phyloP scores from a whole-genome alignment of 2,113 vertebrate genomes.

The Labeo rohita region DNA sequence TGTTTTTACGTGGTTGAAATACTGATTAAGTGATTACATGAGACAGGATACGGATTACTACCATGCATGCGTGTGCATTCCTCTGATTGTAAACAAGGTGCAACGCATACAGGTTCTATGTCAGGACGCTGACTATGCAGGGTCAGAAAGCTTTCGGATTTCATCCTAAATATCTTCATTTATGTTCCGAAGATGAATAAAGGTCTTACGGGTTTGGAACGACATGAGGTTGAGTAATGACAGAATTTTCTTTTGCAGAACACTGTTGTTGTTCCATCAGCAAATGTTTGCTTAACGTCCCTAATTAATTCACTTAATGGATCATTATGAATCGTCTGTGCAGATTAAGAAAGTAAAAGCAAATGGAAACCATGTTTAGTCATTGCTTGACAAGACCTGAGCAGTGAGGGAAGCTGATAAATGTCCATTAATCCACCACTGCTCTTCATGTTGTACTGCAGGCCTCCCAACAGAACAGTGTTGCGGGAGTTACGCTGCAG shows the following conservation, averaged over 20 bases:
- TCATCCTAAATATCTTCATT: too few relatives aligned
- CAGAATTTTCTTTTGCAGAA: not conserved
- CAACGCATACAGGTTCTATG: too few relatives aligned
- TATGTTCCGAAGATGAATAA: too few relatives aligned
- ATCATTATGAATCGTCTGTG: not conserved
- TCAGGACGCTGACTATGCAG: too few relatives aligned
- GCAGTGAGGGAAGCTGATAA: slow-evolving; percentile 1
- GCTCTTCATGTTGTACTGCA: not conserved
- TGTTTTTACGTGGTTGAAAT: too few relatives aligned
- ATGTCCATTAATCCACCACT: not conserved
- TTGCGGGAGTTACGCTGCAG: not conserved
- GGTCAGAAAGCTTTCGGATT: too few relatives aligned
- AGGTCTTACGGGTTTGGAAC: too few relatives aligned
- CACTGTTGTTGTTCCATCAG: not conserved
- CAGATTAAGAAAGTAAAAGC: not conserved
- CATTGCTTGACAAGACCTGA: not conserved
- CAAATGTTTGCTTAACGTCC: not conserved
- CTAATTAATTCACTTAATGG: not conserved
- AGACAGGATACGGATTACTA: too few relatives aligned
- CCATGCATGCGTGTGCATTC: too few relatives aligned
- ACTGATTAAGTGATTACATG: too few relatives aligned
- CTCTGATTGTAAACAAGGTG: too few relatives aligned
- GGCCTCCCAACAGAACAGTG: not conserved
- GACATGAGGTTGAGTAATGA: too few relatives aligned
- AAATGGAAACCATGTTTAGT: not conserved